Evolutionary conservation across 2,113 vertebrate species (phyloP), one percentile per base, ranked within the genome.

Genomic region (Euleptes europaea): DNA sequence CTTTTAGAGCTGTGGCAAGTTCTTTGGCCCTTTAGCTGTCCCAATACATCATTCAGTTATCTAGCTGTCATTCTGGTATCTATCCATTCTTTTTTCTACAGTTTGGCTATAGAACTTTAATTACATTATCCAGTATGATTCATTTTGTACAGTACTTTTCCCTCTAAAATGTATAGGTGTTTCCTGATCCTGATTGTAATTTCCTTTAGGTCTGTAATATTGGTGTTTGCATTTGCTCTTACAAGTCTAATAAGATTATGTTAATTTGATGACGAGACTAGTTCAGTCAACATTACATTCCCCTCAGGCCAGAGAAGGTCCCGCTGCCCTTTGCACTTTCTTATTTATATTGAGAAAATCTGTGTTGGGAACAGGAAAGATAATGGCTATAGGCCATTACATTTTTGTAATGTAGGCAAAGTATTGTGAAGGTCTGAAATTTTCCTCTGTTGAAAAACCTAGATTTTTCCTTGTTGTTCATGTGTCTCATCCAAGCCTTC

Each of bases 1-100:
- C 42, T 86, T 47, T 88, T 91, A 21, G 17, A 76, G n/a, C 5
- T 93, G 86, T 90, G 28, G 42, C 23, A 33, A 15, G 66, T 84
- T 49, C 74, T 86, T 35, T 47, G 26, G 15, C 70, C 33, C 72
- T 87, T 73, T 73, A 28, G 51, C 47, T 13, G 23, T 72, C 17
- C 63, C 80, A 40, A 14, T 70, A 0, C 31, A 5, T 67, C 21
- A 33, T 86, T 84, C 42, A 69, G 13, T 23, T 83, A 14, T 77
- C 14, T 78, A 82, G 72, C 11, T 80, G 49, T 79, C 49, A 23
- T 1, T 63, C 7, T 63, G 60, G 60, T 51, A 72, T 33, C 9
- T 80, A 35, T 76, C 85, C 90, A 86, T 28, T 49, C 75, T 38
- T 57, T 57, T 4, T 17, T 82, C 71, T 89, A 11, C 26, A 23